A percentile compares a stretch with the other conserved stretches of the same genome.
These are phyloP conservation scores for Berghia stephanieae DNA, from an alignment of 1,140 invertebrate species.

Conservation along the genomic window DNA sequence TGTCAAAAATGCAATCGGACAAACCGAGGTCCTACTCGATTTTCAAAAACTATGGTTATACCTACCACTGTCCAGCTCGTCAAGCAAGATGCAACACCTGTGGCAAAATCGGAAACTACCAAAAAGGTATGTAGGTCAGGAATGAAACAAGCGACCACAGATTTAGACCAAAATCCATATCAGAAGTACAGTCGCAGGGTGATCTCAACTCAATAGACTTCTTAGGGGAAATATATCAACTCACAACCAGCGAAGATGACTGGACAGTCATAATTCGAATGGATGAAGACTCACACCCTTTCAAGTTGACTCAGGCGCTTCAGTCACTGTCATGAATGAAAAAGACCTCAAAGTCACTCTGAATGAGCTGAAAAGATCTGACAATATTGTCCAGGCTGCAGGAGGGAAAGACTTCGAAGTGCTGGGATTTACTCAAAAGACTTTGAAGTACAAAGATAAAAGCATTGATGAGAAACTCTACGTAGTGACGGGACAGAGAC, in stretches of 20 bases:
- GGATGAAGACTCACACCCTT: too few relatives aligned
- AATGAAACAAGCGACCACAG: neutral
- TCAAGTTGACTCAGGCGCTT: neutral
- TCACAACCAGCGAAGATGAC: too few relatives aligned
- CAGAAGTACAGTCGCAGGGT: neutral
- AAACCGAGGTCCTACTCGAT: too few relatives aligned
- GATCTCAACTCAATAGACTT: neutral
- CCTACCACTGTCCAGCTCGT: too few relatives aligned
- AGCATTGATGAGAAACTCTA: conserved; percentile 9
- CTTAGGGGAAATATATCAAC: neutral
- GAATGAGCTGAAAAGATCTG: neutral
- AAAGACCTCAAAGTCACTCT: neutral
- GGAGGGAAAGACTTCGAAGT: too few relatives aligned
- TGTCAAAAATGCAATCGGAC: too few relatives aligned
- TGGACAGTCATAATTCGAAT: too few relatives aligned
- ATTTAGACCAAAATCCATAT: neutral
- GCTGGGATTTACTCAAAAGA: neutral
- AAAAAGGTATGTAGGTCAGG: conserved; percentile 1
- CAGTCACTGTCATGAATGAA: neutral
- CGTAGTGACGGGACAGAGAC: neutral
- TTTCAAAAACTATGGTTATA: neutral
- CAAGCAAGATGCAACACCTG: neutral
- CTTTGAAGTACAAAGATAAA: neutral
- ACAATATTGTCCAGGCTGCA: neutral
- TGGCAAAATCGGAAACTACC: neutral